Percentiles rank a stretch among this genome's conserved stretches.
Conservation (phyloP, 2,888 invertebrate genomes). For the Pollenia amentaria region DNA sequence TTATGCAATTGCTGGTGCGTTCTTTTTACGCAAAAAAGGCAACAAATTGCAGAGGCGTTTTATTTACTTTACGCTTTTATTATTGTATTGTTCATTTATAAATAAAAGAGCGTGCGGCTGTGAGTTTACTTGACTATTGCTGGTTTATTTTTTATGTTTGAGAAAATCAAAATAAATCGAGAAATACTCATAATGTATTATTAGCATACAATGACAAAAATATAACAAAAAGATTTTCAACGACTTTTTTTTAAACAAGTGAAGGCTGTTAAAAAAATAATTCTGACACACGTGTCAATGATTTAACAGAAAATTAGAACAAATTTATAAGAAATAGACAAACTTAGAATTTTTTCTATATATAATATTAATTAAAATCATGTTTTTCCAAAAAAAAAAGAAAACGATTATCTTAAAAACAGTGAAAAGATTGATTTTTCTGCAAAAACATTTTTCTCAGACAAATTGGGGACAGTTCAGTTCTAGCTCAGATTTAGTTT, state of each 20-base stretch:
- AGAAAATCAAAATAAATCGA: conserved; percentile 40
- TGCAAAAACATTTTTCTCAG: too few relatives aligned
- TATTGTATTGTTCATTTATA: conserved; percentile 15
- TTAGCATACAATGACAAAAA: conserved; percentile 55
- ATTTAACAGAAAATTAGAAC: conserved; percentile 8
- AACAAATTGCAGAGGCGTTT: conserved; percentile 71
- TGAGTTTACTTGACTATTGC: neutral
- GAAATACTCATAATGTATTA: conserved; percentile 30
- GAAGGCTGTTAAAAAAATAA: conserved; percentile 80
- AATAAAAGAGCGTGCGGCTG: neutral
- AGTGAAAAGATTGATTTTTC: too few relatives aligned
- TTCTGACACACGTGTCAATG: conserved; percentile 82
- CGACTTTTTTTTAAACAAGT: conserved; percentile 10
- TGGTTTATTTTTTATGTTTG: conserved; percentile 18
- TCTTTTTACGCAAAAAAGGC: conserved; percentile 58
- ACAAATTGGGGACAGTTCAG: too few relatives aligned
- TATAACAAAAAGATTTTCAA: neutral
- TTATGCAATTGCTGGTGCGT: conserved; percentile 35
- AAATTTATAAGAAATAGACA: neutral
- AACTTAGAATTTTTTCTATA: too few relatives aligned
- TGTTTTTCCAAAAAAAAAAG: too few relatives aligned
- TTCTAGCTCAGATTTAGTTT: too few relatives aligned
- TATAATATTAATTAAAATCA: too few relatives aligned
- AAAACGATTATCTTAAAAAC: too few relatives aligned
- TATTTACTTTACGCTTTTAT: conserved; percentile 63